phyloP scores from a whole-genome alignment of 64 coral and sea anemone genomes.

The Acropora yongei region DNA sequence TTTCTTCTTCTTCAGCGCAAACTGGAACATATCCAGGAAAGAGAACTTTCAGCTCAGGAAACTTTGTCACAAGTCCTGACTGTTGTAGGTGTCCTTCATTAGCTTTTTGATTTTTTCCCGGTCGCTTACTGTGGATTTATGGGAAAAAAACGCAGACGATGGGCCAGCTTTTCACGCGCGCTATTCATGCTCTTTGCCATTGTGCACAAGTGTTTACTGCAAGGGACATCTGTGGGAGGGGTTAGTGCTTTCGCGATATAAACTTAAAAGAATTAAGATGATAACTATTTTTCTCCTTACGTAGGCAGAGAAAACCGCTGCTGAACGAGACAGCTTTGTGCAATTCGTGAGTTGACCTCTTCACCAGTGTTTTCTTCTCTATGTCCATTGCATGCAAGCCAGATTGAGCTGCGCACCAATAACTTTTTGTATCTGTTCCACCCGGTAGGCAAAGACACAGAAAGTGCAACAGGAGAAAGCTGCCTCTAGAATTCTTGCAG shows the following conservation, averaged over 20 bases:
- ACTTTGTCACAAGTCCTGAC: conserved; percentile 87
- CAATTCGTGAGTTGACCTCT: conserved; percentile 81
- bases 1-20: conserved; percentile 76
- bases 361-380: not conserved
- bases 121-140: no score
- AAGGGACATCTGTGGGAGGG: no score
- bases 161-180: no score
- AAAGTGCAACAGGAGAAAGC: conserved; percentile 76
- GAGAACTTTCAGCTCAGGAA: conserved; percentile 88
- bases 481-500: conserved; percentile 72
- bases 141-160: no score
- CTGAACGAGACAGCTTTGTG: conserved; percentile 82
- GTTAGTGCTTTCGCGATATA: no score
- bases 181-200: no score
- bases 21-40: conserved; percentile 78
- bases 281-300: not conserved
- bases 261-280: no score
- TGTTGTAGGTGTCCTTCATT: conserved; percentile 66
- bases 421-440: not conserved
- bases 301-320: conserved; percentile 95
- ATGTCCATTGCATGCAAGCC: no score
- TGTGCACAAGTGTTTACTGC: no score
- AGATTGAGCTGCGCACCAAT: not conserved
- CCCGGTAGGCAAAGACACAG: conserved; percentile 82
- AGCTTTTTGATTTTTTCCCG: not conserved